Conservation (phyloP, 2,113 vertebrate species). For the Pelusios castaneus region DNA sequence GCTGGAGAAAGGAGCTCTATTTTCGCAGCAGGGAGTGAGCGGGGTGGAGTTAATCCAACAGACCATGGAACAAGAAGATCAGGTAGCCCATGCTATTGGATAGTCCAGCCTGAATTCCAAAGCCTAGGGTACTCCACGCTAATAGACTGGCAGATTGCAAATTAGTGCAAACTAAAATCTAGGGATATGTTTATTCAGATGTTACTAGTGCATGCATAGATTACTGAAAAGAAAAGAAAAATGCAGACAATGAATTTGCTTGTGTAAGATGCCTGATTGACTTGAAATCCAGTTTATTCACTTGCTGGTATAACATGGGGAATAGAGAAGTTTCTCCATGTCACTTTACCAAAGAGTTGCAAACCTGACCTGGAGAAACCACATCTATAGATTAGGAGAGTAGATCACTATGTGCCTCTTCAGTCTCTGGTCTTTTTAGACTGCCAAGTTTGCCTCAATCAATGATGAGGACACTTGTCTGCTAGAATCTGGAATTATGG, state of each 20-base stretch:
- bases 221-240: neutral
- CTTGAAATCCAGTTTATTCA: neutral
- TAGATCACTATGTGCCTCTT: neutral
- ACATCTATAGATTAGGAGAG: neutral
- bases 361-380: neutral
- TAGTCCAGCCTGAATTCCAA: neutral
- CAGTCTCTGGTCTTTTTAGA: neutral
- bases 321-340: neutral
- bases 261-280: neutral
- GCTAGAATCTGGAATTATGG: neutral
- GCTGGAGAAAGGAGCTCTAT: neutral
- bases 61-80: neutral
- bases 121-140: neutral
- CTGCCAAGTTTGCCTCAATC: neutral
- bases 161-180: neutral
- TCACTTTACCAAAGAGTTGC: neutral
- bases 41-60: neutral
- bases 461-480: neutral
- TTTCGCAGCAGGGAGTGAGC: fast-evolving
- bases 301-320: neutral
- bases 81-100: neutral
- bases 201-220: neutral
- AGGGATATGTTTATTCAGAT: neutral
- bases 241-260: neutral
- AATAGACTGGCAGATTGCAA: neutral